Percentiles rank a stretch among this genome's conserved stretches.
Conservation (phyloP, 2,888 invertebrate genomes). For the Cactoblastis cactorum region DNA sequence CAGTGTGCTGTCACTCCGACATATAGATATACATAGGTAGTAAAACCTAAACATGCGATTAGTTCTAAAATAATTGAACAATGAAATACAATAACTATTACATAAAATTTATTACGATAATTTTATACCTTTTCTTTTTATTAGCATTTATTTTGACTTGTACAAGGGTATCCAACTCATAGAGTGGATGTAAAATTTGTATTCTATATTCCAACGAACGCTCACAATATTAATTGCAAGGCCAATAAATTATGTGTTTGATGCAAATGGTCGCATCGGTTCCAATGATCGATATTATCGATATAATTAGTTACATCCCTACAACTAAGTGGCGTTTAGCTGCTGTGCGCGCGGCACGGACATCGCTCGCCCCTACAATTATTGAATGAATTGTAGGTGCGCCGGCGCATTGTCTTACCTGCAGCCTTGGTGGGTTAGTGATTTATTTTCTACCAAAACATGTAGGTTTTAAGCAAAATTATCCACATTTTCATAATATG, state of each 20-base stretch:
- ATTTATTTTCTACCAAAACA: conserved; percentile 17
- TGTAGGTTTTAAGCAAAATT: background rate
- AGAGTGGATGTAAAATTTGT: background rate
- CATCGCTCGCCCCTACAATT: conserved; percentile 51
- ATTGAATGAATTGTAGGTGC: conserved; percentile 59
- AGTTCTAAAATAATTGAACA: no score
- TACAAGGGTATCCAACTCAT: no score
- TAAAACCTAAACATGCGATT: no score
- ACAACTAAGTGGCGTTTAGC: conserved; percentile 57
- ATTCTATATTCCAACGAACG: background rate
- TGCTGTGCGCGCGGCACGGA: conserved; percentile 53
- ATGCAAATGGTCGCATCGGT: conserved; percentile 2
- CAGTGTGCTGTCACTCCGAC: no score
- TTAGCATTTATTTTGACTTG: no score
- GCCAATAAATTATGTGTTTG: conserved; percentile 14
- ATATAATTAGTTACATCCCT: conserved; percentile 33
- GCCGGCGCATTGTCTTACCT: conserved; percentile 49
- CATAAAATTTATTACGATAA: no score
- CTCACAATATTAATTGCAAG: background rate
- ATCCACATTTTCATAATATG: no score
- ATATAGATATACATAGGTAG: no score
- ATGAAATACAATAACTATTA: no score
- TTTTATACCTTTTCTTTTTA: no score
- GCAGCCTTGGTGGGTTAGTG: conserved; percentile 34
- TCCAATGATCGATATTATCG: conserved; percentile 24